Conservation (phyloP, 2,113 vertebrate genomes). For the Apeltes quadracus region DNA sequence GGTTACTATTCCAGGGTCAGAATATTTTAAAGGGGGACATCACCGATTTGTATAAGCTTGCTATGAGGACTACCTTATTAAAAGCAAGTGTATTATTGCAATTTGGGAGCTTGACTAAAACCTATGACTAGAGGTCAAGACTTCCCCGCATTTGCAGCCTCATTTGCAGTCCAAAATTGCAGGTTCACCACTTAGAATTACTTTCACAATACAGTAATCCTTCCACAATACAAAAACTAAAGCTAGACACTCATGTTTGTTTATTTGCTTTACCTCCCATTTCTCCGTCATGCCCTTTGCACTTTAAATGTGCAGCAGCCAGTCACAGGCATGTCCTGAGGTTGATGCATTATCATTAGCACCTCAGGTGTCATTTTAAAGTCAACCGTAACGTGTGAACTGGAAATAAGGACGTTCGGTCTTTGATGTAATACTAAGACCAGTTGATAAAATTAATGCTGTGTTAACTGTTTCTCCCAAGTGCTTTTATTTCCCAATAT, state of each 20-base stretch:
- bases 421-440: neutral
- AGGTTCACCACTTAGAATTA: neutral
- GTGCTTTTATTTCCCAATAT: slow-evolving; percentile 3
- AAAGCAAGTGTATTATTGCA: neutral
- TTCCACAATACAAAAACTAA: neutral
- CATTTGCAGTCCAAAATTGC: neutral
- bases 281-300: slow-evolving; percentile 7
- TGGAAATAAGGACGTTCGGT: neutral
- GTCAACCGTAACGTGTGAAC: neutral
- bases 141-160: neutral
- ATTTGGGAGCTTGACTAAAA: neutral
- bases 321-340: neutral
- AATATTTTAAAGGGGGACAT: too few relatives aligned
- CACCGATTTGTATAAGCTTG: too few relatives aligned
- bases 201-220: neutral
- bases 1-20: too few relatives aligned
- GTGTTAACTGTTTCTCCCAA: slow-evolving; percentile 8
- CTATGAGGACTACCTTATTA: too few relatives aligned
- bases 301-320: slow-evolving; percentile 15
- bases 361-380: neutral
- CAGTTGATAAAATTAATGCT: slow-evolving; percentile 8
- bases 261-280: neutral
- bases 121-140: neutral
- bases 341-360: neutral
- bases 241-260: neutral